Conservation (phyloP, 2,888 invertebrate genomes). For the Allacma fusca region DNA sequence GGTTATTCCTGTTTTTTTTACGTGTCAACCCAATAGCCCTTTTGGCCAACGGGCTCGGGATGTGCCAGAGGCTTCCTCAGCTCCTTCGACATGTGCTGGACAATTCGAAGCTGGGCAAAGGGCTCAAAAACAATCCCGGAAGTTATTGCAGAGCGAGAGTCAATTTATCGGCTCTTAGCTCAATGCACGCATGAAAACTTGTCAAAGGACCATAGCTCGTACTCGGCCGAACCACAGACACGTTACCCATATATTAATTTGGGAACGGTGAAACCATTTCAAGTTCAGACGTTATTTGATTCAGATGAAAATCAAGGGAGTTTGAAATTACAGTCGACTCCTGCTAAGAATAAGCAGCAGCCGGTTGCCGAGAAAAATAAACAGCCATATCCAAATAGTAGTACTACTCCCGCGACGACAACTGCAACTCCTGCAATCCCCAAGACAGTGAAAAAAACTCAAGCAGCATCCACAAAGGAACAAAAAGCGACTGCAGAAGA, state of each 20-base stretch:
- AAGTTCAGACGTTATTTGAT: constrained; percentile 64
- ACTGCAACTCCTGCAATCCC: not conserved
- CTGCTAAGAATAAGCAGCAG: not conserved
- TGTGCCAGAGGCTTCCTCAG: constrained; percentile 69
- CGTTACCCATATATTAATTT: constrained; percentile 63
- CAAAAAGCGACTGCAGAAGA: not conserved
- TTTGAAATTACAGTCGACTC: constrained; percentile 10
- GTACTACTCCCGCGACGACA: not conserved
- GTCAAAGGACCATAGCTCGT: constrained; percentile 65
- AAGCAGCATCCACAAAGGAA: not conserved
- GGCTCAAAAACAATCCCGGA: constrained; percentile 64
- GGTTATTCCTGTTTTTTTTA: not conserved
- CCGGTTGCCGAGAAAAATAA: not conserved
- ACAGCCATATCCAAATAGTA: not conserved
- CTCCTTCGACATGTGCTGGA: constrained; percentile 69
- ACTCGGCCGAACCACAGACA: constrained; percentile 62
- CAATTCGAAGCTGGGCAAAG: constrained; percentile 66
- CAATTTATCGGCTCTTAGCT: constrained; percentile 67
- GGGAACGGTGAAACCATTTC: constrained; percentile 58
- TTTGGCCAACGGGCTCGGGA: constrained; percentile 71
- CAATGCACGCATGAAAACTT: constrained; percentile 70
- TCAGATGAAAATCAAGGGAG: constrained; percentile 62
- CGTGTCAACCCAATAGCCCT: constrained; percentile 61
- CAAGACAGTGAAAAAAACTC: not conserved
- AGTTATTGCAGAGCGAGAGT: constrained; percentile 68